Base-by-base conservation (phyloP, 2,888 invertebrate species). In the Drosophila conformis region DNA sequence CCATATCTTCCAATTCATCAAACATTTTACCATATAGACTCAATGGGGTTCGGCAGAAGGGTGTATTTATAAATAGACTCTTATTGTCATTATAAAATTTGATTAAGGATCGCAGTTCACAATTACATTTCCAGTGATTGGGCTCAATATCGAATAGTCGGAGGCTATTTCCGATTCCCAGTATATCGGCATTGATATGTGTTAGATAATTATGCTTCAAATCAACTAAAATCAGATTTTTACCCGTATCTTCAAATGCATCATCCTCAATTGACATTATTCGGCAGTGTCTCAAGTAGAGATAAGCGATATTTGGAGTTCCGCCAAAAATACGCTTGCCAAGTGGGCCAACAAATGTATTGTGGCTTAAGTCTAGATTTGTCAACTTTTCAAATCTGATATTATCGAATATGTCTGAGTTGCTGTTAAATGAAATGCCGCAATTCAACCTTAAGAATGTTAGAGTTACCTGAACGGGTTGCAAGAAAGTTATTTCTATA, bases 61-160 rank as follows among this genome's bases (percentile, higher is more conserved):
- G 83, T 0, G 66, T 51, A 52, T 85, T 90, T 25, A 90, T 66
- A 66, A 92, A 92, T 0, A 76, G 64, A 33, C 56, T 69, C 2
- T 78, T 76, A 57, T 82, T 78, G 0, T 52, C 40, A 0, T 49
- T 36, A 42, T 87, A 91, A 38, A 83, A 76, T 0, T 73, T n/a
- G 1, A 80, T 66, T 5, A 92, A 42, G 0, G 79, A 65, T 4
- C 62, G 48, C 4, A 92, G 56, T 0, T 82, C 27, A 33, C 92
- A 92, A 62, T 89, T 70, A 58, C 92, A 92, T 4, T 67, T 13
- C 92, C 91, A 92, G 7, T 80, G 70, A 60, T 92, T 92, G 0
- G 82, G 79, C 4, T 87, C 75, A 5, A 92, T 35, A 27, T 87
- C 89, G 3, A 91, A 29, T 7, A 86, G 65, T 0, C 76, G 54